Evolutionary conservation across 2,888 invertebrate species (phyloP), one percentile per base, ranked within the genome.

Genomic region (Acleris laterana): DNA sequence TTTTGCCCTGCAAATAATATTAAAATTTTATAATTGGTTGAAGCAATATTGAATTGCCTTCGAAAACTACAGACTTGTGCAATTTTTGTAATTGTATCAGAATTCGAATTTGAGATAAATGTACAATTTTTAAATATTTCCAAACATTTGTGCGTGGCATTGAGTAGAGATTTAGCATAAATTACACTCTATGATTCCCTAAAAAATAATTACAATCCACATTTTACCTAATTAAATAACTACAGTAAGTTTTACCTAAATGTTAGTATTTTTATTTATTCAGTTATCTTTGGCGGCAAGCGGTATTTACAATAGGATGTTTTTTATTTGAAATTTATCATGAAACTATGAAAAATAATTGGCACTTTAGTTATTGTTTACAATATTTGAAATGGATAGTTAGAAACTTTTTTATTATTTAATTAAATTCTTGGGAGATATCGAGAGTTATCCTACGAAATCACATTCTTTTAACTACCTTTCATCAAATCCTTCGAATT

Each of bases 241-340:
- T 53, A 55, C 63, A 66, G 50, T 62, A 63, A 28, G 25, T 56
- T 66, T 51, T 75, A 77, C 73, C 70, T 73, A 74, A 72, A 72
- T 70, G 60, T 71, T 65, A 72, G 56, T 46, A 74, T 77, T 77
- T 76, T 73, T 76, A 80, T 82, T 82, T 82, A 83, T 73, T 78
- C 78, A 84, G 70, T 74, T 76, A 77, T 84, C 88, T 89, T 89
- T 89, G 89, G 89, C 88, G 81, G 38, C 38, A 87, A 88, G 82
- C 80, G 74, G 74, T 89, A 88, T 88, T 83, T 89, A 89, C 89
- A 88, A 72, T 71, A 70, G 67, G 5, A 44, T 44, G n/a, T 22
- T 49, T 63, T 58, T 49, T 16, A 42, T 32, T 51, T 50, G n/a
- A 61, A 44, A 57, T 25, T 38, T 20, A 66, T 63, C 56, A 66